Conservation (phyloP, 1,140 invertebrate genomes). For the Yoshiicerus persimilis region DNA sequence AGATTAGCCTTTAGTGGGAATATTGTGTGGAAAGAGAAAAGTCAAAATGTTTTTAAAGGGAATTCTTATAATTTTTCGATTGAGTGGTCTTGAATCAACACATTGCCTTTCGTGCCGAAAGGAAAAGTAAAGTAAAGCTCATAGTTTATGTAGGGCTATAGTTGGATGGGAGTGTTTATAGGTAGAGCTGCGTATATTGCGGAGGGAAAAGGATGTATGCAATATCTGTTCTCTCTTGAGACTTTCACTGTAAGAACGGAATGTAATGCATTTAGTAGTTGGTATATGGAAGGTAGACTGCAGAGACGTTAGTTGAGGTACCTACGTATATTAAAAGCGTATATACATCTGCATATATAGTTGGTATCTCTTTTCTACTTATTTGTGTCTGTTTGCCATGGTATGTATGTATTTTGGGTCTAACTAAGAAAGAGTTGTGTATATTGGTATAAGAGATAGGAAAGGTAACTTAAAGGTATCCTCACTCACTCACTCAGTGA, state of each 20-base stretch:
- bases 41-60: not conserved
- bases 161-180: not conserved
- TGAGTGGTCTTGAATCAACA: conserved; percentile 9
- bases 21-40: not conserved
- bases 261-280: not conserved
- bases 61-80: conserved; percentile 20
- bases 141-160: not conserved
- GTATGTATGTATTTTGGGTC: not conserved
- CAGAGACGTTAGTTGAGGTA: not conserved
- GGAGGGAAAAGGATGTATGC: not conserved
- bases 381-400: not conserved
- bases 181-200: not conserved
- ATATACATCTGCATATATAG: not conserved
- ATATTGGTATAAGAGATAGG: not conserved
- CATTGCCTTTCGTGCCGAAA: not conserved
- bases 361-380: not conserved
- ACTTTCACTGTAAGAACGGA: not conserved
- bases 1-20: not conserved
- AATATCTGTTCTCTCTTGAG: not conserved
- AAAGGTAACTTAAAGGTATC: not conserved
- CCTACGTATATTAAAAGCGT: not conserved
- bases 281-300: too few relatives aligned
- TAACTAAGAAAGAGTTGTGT: not conserved
- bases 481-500: not conserved
- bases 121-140: not conserved